phyloP scores from a whole-genome alignment of 2,888 invertebrate genomes.

The Acanthosepion esculentum region DNA sequence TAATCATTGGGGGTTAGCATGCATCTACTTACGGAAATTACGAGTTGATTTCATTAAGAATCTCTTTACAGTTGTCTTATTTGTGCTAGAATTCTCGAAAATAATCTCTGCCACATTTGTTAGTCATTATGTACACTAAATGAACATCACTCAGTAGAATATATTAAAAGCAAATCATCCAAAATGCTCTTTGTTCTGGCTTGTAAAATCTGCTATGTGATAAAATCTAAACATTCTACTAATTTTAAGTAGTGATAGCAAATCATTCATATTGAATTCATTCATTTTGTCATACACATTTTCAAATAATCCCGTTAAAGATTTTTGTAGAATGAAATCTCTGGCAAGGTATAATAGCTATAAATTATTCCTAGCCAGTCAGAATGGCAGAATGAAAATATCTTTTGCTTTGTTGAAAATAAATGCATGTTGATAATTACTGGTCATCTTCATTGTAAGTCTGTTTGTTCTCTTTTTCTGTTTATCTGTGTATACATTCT shows the following conservation, averaged over 20 bases:
- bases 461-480: neutral
- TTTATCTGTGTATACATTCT: neutral
- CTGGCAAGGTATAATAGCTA: neutral
- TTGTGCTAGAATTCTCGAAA: too few species aligned
- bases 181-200: neutral
- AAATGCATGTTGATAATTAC: neutral
- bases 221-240: neutral
- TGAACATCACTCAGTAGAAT: too few species aligned
- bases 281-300: neutral
- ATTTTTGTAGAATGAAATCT: neutral
- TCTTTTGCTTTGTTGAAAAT: neutral
- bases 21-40: too few species aligned
- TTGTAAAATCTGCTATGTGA: neutral
- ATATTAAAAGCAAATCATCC: too few species aligned
- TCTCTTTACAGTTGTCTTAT: too few species aligned
- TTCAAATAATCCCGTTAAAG: neutral
- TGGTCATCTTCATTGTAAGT: neutral
- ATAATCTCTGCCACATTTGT: too few species aligned
- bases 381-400: neutral
- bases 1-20: too few species aligned
- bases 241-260: neutral
- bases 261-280: neutral
- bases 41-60: too few species aligned
- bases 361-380: neutral
- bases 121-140: too few species aligned